These are phyloP conservation scores for Bujurquina vittata DNA, from an alignment of 2,113 vertebrate genomes.

Conservation along the genomic window DNA sequence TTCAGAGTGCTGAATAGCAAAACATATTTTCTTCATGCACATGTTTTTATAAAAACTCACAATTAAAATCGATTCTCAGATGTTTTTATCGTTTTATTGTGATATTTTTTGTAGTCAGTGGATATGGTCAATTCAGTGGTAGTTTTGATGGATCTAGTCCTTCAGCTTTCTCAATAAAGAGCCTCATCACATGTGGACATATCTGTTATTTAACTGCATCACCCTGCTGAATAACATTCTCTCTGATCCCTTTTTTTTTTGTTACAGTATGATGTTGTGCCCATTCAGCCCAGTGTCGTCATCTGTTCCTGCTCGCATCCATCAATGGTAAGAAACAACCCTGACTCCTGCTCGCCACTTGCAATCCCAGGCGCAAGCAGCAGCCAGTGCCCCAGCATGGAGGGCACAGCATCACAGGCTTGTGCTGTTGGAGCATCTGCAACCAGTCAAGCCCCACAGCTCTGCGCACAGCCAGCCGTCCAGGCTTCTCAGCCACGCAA, in stretches of 20 bases:
- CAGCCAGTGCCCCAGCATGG: slow-evolving; percentile 89
- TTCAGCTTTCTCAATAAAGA: neutral
- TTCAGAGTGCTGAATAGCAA: neutral
- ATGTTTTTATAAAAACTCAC: too few species aligned
- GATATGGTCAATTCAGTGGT: neutral
- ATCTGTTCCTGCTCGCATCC: slow-evolving; percentile 94
- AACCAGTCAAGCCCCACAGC: slow-evolving; percentile 78
- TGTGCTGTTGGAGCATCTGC: slow-evolving; percentile 75
- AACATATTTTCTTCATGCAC: neutral
- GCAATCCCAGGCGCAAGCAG: slow-evolving; percentile 85
- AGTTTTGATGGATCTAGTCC: neutral
- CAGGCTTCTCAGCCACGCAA: slow-evolving; percentile 90
- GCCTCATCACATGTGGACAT: neutral
- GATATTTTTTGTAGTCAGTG: neutral
- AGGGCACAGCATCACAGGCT: slow-evolving; percentile 81
- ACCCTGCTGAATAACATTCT: slow-evolving; percentile 20
- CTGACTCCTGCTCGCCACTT: slow-evolving; percentile 87
- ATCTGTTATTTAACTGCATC: neutral
- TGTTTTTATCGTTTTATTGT: neutral
- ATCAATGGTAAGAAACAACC: slow-evolving; percentile 97
- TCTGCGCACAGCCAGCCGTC: slow-evolving; percentile 68
- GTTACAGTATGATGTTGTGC: slow-evolving; percentile 95
- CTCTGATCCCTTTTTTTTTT: slow-evolving; percentile 32
- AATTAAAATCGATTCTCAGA: too few species aligned
- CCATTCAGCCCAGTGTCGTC: slow-evolving; percentile 94